Evolutionary conservation across 2,113 vertebrate genomes (phyloP).

Genomic region (Hippopotamus amphibius): DNA sequence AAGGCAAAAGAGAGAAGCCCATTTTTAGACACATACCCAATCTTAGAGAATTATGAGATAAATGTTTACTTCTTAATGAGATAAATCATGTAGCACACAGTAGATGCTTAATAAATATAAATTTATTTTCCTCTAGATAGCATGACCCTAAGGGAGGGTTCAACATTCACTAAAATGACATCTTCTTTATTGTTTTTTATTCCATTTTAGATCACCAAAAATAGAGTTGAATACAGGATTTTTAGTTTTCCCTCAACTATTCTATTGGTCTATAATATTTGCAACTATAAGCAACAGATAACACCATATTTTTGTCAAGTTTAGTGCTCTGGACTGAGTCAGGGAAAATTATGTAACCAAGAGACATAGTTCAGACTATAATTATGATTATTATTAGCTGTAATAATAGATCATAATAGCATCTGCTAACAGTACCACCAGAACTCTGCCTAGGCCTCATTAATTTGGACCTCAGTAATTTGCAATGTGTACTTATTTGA

Average conservation of each 20-base stretch:
- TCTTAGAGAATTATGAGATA: background rate
- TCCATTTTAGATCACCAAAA: background rate
- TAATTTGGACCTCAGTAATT: conserved; percentile 61
- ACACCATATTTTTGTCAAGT: conserved; percentile 1
- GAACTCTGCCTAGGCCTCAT: conserved; percentile 41
- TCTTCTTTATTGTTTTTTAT: background rate
- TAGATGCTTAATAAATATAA: background rate
- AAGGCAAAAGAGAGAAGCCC: background rate
- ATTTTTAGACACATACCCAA: background rate
- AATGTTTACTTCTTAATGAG: background rate
- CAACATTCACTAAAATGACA: background rate
- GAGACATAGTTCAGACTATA: conserved; percentile 54
- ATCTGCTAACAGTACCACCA: conserved; percentile 32
- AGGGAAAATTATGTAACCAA: conserved; percentile 59
- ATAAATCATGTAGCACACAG: background rate
- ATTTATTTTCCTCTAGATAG: background rate
- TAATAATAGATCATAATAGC: conserved; percentile 72
- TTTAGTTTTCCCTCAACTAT: conserved; percentile 26
- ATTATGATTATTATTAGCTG: conserved; percentile 73
- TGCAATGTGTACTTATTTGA: conserved; percentile 46
- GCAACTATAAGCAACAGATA: background rate
- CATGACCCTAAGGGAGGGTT: background rate
- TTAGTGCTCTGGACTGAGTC: background rate
- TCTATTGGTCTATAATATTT: background rate
- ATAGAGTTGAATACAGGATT: background rate